Conservation (phyloP, 2,797 vertebrate species). For the Bovichtus diacanthus region DNA sequence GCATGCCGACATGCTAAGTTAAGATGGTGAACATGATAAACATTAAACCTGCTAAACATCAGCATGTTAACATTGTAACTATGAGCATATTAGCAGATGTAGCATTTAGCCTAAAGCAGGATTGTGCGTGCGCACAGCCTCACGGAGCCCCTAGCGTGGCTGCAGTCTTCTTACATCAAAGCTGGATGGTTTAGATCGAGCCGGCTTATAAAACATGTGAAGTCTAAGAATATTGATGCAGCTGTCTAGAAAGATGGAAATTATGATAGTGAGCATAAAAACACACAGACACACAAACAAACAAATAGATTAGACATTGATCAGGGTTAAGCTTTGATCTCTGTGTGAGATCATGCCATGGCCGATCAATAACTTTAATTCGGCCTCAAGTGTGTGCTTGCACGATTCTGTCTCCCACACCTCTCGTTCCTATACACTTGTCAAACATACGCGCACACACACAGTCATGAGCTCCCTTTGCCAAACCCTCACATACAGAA, state of each 20-base stretch:
- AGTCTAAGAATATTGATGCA: slow-evolving; percentile 28
- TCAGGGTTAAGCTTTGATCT: slow-evolving; percentile 78
- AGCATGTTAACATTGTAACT: neutral
- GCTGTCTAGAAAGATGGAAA: slow-evolving; percentile 49
- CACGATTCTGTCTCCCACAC: slow-evolving; percentile 68
- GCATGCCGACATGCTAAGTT: neutral
- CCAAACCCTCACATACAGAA: slow-evolving; percentile 45
- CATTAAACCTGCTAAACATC: neutral
- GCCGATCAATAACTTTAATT: slow-evolving; percentile 84
- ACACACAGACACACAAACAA: slow-evolving; percentile 40
- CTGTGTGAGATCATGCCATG: slow-evolving; percentile 72
- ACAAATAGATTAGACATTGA: slow-evolving; percentile 76
- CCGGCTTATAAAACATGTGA: neutral
- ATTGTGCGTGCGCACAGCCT: neutral
- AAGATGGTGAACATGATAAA: neutral
- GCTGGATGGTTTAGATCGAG: slow-evolving; percentile 5
- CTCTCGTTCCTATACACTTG: slow-evolving; percentile 44
- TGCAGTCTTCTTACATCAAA: slow-evolving; percentile 14
- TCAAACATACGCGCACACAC: slow-evolving; percentile 20
- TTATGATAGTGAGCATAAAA: slow-evolving; percentile 56
- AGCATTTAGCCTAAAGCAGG: neutral
- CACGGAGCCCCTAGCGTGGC: neutral
- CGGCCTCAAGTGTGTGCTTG: slow-evolving; percentile 71
- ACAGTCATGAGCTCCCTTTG: slow-evolving; percentile 48
- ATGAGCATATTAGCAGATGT: neutral